A percentile compares a stretch with the other conserved stretches of the same genome.
phyloP scores from a whole-genome alignment of 2,113 vertebrate genomes.

The Riparia riparia region DNA sequence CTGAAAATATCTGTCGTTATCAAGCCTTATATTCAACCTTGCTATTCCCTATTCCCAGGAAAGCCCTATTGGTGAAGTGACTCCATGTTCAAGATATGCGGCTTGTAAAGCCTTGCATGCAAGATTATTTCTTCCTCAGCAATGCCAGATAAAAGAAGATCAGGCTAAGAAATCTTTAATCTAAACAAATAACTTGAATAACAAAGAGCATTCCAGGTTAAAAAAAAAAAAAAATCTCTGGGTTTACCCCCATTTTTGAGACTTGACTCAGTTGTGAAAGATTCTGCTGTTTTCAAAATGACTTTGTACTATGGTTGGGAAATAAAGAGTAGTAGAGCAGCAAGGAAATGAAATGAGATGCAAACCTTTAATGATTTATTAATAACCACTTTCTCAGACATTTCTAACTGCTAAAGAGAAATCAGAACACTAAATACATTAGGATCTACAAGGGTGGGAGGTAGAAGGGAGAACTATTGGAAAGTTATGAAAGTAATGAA shows the following conservation, averaged over 20 bases:
- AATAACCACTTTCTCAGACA: constrained; percentile 66
- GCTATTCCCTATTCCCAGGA: constrained; percentile 50
- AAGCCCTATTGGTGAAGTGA: constrained; percentile 23
- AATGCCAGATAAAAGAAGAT: neutral
- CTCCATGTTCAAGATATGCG: neutral
- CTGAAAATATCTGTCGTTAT: constrained; percentile 58
- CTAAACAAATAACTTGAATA: constrained; percentile 7
- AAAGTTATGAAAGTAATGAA: constrained; percentile 1
- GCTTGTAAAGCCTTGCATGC: neutral
- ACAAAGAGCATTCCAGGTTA: neutral
- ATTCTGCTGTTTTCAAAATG: neutral
- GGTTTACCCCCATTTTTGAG: neutral
- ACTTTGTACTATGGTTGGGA: constrained; percentile 33
- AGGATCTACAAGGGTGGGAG: neutral
- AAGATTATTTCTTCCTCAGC: neutral
- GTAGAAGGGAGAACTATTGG: neutral
- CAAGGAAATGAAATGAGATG: constrained; percentile 47
- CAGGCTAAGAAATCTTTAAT: neutral
- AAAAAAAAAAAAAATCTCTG: neutral
- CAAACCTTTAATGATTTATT: constrained; percentile 75
- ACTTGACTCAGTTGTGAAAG: neutral
- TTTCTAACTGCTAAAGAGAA: constrained; percentile 60
- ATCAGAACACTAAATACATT: constrained; percentile 55
- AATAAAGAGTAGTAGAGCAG: constrained; percentile 18
- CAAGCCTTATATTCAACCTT: constrained; percentile 47